These are phyloP conservation scores for Lithophane ornitopus DNA, from an alignment of 2,888 invertebrate species.

Conservation along the genomic window DNA sequence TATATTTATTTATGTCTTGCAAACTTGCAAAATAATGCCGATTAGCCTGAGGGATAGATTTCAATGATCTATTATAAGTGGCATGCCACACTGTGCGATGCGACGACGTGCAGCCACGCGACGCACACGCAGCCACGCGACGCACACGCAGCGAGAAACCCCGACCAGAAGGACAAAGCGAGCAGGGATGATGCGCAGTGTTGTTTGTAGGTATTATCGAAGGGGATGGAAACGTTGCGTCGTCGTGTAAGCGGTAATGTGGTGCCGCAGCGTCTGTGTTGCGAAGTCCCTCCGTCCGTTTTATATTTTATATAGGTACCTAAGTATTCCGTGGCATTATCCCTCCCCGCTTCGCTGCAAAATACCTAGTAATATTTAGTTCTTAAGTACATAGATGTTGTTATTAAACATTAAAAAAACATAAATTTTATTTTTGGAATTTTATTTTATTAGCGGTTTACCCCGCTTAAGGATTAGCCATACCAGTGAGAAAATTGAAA, in stretches of 20 bases:
- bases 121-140: not conserved
- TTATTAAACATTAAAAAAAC: not conserved
- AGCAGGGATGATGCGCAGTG: no score
- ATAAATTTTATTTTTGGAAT: not conserved
- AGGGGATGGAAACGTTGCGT: not conserved
- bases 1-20: no score
- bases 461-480: not conserved
- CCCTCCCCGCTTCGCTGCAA: not conserved
- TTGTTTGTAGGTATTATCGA: not conserved
- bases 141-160: no score
- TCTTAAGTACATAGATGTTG: not conserved
- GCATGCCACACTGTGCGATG: not conserved
- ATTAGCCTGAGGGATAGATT: not conserved
- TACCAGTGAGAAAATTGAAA: not conserved
- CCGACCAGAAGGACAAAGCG: no score
- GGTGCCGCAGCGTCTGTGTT: no score
- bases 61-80: not conserved
- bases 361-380: not conserved
- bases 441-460: not conserved
- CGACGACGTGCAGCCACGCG: not conserved
- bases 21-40: not conserved
- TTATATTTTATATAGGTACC: not conserved
- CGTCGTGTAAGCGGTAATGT: not conserved
- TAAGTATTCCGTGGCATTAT: not conserved
- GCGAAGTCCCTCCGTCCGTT: not conserved